These are phyloP conservation scores for Struthidea cinerea DNA, from an alignment of 2,113 vertebrate genomes.

Conservation along the genomic window DNA sequence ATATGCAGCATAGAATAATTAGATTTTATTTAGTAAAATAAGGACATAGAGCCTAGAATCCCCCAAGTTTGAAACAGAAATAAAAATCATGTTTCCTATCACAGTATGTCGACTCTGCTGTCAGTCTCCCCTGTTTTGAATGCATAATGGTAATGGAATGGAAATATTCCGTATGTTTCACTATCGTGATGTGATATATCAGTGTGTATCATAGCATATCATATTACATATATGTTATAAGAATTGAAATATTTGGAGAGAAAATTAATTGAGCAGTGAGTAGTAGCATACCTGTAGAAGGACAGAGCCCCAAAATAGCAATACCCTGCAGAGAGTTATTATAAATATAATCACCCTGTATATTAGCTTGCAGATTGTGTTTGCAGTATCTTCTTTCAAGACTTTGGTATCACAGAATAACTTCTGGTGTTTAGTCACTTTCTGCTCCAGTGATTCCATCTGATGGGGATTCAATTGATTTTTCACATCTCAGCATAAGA, in stretches of 20 bases:
- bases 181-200: not conserved
- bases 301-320: not conserved
- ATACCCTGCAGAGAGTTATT: not conserved
- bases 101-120: not conserved
- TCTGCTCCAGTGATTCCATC: constrained; percentile 43
- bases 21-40: not conserved
- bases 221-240: not conserved
- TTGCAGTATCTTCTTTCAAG: not conserved
- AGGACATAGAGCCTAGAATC: not conserved
- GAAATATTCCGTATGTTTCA: not conserved
- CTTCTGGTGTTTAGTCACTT: constrained; percentile 12
- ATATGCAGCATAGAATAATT: not conserved
- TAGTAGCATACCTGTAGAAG: not conserved
- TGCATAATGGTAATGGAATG: not conserved
- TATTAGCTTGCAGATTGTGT: not conserved
- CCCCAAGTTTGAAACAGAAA: not conserved
- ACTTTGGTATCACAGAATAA: not conserved
- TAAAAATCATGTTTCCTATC: not conserved
- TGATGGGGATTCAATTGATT: constrained; percentile 16
- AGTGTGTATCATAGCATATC: not conserved
- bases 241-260: not conserved
- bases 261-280: not conserved
- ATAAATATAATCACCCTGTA: not conserved
- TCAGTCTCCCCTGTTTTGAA: not conserved
- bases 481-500: constrained; percentile 20